Evolutionary conservation across 2,888 invertebrate species (phyloP).

Genomic region (Dascillus cervinus): DNA sequence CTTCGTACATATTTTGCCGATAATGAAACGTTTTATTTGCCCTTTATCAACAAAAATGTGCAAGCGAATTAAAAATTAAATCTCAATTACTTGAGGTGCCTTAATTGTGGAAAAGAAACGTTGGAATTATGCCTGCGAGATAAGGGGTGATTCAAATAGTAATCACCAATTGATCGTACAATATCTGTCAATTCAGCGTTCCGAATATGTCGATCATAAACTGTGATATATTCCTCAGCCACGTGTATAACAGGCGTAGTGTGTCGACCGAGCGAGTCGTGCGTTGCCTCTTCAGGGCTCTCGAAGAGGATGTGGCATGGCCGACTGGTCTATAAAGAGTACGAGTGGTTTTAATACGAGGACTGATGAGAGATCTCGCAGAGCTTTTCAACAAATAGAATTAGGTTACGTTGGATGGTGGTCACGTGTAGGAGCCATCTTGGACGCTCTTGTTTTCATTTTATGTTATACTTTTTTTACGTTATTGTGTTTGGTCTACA

Average conservation of each 20-base stretch:
- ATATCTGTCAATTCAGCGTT: slow-evolving; percentile 28
- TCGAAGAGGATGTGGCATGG: slow-evolving; percentile 13
- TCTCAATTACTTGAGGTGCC: too few relatives aligned
- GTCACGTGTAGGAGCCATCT: slow-evolving; percentile 19
- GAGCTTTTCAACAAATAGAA: slow-evolving; percentile 31
- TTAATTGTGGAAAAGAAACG: too few relatives aligned
- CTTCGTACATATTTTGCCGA: too few relatives aligned
- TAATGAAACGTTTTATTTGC: too few relatives aligned
- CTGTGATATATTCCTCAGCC: slow-evolving; percentile 27
- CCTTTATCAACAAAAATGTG: too few relatives aligned
- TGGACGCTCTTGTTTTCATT: slow-evolving; percentile 1
- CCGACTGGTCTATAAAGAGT: slow-evolving; percentile 25
- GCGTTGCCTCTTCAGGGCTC: slow-evolving; percentile 4
- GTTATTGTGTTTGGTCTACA: background rate
- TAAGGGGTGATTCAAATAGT: slow-evolving; percentile 19
- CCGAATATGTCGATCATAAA: slow-evolving; percentile 31
- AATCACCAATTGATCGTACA: slow-evolving; percentile 25
- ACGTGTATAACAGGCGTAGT: slow-evolving; percentile 18
- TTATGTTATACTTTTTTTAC: background rate
- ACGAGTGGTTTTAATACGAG: slow-evolving; percentile 27
- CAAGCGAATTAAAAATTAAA: too few relatives aligned
- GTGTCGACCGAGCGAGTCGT: slow-evolving; percentile 5
- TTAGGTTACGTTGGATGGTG: slow-evolving; percentile 27
- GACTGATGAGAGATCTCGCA: slow-evolving; percentile 27
- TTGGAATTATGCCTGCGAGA: too few relatives aligned